These are phyloP conservation scores for Cotesia typhae DNA, from an alignment of 1,140 invertebrate genomes.

Conservation along the genomic window DNA sequence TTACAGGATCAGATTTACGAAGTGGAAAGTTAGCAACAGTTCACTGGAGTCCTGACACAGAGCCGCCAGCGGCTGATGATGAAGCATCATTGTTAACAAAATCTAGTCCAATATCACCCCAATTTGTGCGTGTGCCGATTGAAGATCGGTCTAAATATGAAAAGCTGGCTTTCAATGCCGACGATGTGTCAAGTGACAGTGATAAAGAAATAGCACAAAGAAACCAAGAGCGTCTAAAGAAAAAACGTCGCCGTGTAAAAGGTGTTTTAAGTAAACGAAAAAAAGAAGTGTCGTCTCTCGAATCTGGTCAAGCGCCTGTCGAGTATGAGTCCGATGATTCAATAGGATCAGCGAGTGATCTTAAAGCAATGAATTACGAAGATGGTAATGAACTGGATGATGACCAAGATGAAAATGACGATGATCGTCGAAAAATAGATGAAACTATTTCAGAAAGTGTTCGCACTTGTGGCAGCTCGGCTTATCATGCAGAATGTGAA, in stretches of 20 bases:
- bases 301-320: slow-evolving; percentile 36
- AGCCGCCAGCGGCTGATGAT: slow-evolving; percentile 46
- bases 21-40: slow-evolving; percentile 42
- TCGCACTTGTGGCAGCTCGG: slow-evolving; percentile 74
- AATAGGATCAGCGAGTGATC: slow-evolving; percentile 78
- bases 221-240: slow-evolving; percentile 55
- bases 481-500: slow-evolving; percentile 78
- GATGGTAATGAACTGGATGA: slow-evolving; percentile 68
- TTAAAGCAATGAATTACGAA: slow-evolving; percentile 72
- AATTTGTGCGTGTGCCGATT: slow-evolving; percentile 72
- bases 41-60: slow-evolving; percentile 52
- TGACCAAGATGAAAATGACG: slow-evolving; percentile 55
- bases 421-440: slow-evolving; percentile 59
- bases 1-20: slow-evolving; percentile 50
- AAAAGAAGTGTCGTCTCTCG: slow-evolving; percentile 43
- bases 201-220: slow-evolving; percentile 60
- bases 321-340: slow-evolving; percentile 72
- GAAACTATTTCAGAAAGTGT: slow-evolving; percentile 76
- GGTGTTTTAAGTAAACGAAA: slow-evolving; percentile 47
- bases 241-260: slow-evolving; percentile 54
- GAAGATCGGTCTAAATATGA: slow-evolving; percentile 84
- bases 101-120: slow-evolving; percentile 60
- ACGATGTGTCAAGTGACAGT: slow-evolving; percentile 71
- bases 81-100: slow-evolving; percentile 53
- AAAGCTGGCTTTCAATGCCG: slow-evolving; percentile 72